These are phyloP conservation scores for Chiridota heheva DNA, from an alignment of 35 echinoderm and acorn worm genomes.

Conservation along the genomic window DNA sequence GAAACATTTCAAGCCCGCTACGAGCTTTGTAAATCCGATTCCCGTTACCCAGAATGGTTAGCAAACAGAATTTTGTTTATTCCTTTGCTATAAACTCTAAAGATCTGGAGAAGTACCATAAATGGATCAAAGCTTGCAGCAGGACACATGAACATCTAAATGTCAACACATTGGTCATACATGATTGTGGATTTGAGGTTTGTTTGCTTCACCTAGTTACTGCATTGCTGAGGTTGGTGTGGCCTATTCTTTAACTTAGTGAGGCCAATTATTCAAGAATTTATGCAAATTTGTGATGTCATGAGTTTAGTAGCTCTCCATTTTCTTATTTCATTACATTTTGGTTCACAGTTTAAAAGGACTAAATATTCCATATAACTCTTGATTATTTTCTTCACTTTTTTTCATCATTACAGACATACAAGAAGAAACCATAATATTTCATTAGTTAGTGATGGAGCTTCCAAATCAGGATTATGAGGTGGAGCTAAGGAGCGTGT, in stretches of 20 bases:
- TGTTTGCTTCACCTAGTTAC: no score
- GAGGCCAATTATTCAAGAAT: not conserved
- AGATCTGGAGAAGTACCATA: no score
- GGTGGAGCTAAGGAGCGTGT: constrained; percentile 84
- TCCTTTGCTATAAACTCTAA: no score
- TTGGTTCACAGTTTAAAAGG: not conserved
- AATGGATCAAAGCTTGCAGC: no score
- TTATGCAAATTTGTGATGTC: not conserved
- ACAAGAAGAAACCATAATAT: constrained; percentile 51
- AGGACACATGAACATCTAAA: no score
- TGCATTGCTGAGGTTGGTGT: no score
- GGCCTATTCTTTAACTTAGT: not conserved
- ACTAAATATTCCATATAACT: not conserved
- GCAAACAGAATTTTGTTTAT: no score
- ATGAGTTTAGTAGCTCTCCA: not conserved
- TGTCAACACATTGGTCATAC: no score
- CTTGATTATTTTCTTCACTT: constrained; percentile 2
- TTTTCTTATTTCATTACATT: not conserved
- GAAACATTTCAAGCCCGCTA: no score
- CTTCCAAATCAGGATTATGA: constrained; percentile 81
- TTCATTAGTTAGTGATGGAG: constrained; percentile 73
- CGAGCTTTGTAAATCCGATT: no score
- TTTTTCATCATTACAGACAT: constrained; percentile 27
- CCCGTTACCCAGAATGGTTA: no score
- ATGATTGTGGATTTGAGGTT: no score